Percentiles rank a stretch among this genome's conserved stretches.
These are phyloP conservation scores for Mellilla xanthometata DNA, from an alignment of 2,888 invertebrate genomes.

Conservation along the genomic window DNA sequence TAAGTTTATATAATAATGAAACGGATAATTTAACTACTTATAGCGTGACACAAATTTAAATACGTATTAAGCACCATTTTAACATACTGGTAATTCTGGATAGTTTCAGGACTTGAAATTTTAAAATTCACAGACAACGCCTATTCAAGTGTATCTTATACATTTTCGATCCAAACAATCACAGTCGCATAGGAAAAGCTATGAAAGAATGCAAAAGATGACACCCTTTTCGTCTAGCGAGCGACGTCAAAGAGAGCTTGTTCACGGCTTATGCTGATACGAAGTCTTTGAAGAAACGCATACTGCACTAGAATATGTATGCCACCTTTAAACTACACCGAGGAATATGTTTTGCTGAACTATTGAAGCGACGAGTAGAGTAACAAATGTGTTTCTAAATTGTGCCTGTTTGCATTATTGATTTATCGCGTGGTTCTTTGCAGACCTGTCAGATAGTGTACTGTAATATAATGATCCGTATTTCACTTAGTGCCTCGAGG, in stretches of 20 bases:
- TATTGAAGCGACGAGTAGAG: conserved; percentile 27
- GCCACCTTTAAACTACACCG: conserved; percentile 45
- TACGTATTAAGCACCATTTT: conserved; percentile 20
- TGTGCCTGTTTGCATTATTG: conserved; percentile 33
- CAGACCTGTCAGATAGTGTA: conserved; percentile 31
- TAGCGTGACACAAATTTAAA: conserved; percentile 18
- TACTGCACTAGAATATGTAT: conserved; percentile 51
- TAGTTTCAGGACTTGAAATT: conserved; percentile 23
- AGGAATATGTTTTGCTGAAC: conserved; percentile 46
- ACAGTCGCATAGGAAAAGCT: conserved; percentile 39
- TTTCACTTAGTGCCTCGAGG: conserved; percentile 29
- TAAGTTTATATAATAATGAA: conserved; percentile 24
- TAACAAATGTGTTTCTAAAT: conserved; percentile 31
- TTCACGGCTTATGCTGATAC: conserved; percentile 58
- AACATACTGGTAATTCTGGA: conserved; percentile 21
- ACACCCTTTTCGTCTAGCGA: conserved; percentile 48
- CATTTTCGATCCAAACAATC: conserved; percentile 52
- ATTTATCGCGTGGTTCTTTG: conserved; percentile 30
- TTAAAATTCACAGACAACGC: conserved; percentile 38
- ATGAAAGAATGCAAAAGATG: conserved; percentile 55
- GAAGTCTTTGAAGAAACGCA: conserved; percentile 59
- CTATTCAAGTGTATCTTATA: conserved; percentile 34
- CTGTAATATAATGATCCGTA: conserved; percentile 28
- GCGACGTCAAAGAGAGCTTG: conserved; percentile 56
- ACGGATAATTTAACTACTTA: conserved; percentile 27